Percentiles rank a stretch among this genome's conserved stretches.
Conservation (phyloP, 2,888 invertebrate species). For the Charanyca ferruginea region DNA sequence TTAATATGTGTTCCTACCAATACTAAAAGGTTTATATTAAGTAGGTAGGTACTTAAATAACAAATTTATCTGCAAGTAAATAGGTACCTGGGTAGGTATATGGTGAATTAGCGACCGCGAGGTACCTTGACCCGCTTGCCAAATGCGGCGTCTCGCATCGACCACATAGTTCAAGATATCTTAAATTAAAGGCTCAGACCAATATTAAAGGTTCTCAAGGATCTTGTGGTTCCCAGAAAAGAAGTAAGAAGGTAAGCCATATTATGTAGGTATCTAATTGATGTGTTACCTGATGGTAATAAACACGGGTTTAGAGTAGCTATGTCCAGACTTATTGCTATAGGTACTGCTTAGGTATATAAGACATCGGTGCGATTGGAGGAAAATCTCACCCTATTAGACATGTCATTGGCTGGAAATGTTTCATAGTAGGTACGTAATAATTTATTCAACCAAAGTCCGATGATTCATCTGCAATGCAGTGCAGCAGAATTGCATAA, state of each 20-base stretch:
- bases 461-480: conserved; percentile 19
- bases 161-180: conserved; percentile 14
- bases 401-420: neutral
- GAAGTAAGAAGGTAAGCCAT: neutral
- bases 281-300: too few relatives aligned
- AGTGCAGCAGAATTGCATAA: conserved; percentile 49
- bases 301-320: too few relatives aligned
- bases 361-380: neutral
- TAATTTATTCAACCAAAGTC: conserved; percentile 49
- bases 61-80: neutral
- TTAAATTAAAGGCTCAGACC: neutral
- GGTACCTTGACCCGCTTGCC: conserved; percentile 47
- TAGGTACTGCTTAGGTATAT: too few relatives aligned
- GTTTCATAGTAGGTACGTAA: neutral
- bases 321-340: too few relatives aligned
- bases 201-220: too few relatives aligned
- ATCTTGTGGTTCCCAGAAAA: neutral
- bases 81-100: too few relatives aligned
- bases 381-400: neutral
- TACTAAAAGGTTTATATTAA: too few relatives aligned
- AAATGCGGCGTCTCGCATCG: conserved; percentile 2
- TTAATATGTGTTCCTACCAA: too few relatives aligned
- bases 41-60: too few relatives aligned
- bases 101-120: conserved; percentile 4
- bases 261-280: too few relatives aligned